A percentile compares a stretch with the other conserved stretches of the same genome.
phyloP scores from a whole-genome alignment of 2,888 invertebrate genomes.

The Melinopterus prodromus region DNA sequence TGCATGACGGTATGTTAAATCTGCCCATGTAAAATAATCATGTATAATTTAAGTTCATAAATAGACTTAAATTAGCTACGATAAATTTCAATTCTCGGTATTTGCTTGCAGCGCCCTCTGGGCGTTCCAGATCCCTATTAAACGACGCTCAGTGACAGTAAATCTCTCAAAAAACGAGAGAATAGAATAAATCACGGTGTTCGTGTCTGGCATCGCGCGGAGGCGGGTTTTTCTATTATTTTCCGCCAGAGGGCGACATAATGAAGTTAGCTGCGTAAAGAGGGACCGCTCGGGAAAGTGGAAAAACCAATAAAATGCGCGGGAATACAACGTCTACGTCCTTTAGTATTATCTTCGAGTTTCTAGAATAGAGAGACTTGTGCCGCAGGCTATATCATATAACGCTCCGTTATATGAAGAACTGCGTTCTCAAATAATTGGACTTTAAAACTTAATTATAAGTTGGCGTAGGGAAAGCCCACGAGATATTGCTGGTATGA shows the following conservation, averaged over 20 bases:
- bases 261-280: not conserved
- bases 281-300: not conserved
- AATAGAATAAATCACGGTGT: not conserved
- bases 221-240: not conserved
- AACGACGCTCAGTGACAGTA: not conserved
- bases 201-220: not conserved
- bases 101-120: not conserved
- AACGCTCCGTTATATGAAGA: not conserved
- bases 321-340: not conserved
- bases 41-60: no score
- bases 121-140: not conserved
- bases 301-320: not conserved
- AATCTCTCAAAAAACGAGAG: constrained; percentile 4
- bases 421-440: not conserved
- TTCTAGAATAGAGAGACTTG: not conserved
- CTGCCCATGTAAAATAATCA: no score
- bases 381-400: not conserved
- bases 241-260: not conserved
- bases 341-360: not conserved
- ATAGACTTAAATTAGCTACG: not conserved
- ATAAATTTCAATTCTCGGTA: not conserved
- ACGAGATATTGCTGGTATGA: not conserved
- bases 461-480: not conserved
- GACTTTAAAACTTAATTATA: not conserved
- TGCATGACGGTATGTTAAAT: no score